Conservation (phyloP, 2,797 vertebrate genomes). For the Chanos chanos region DNA sequence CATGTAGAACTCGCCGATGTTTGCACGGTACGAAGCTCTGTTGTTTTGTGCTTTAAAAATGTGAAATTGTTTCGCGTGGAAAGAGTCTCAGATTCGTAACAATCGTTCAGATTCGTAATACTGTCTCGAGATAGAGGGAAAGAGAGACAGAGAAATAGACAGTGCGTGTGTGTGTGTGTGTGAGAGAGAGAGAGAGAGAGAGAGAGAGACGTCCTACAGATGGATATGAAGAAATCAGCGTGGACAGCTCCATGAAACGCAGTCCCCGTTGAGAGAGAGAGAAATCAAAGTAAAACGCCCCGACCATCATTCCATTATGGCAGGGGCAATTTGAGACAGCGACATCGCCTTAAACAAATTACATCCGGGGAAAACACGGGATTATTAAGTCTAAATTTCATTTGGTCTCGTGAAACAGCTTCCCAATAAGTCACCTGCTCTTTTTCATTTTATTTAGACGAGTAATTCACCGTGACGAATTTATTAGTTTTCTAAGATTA, state of each 20-base stretch:
- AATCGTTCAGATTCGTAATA: too few species aligned
- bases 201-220: constrained; percentile 52
- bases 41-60: too few species aligned
- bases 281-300: constrained; percentile 84
- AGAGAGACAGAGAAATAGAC: not conserved
- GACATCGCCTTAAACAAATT: constrained; percentile 84
- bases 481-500: constrained; percentile 81
- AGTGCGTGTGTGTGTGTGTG: not conserved
- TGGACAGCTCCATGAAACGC: constrained; percentile 73
- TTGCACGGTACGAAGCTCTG: too few species aligned
- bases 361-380: constrained; percentile 71
- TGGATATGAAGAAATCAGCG: constrained; percentile 44
- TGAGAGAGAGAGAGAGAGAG: not conserved
- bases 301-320: constrained; percentile 82
- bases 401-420: constrained; percentile 79
- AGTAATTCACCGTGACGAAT: constrained; percentile 83
- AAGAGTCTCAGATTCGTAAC: too few species aligned
- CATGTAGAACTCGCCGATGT: too few species aligned
- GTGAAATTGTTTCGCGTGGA: too few species aligned
- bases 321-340: constrained; percentile 74
- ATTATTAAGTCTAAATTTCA: constrained; percentile 86
- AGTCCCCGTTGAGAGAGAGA: constrained; percentile 74
- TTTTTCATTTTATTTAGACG: constrained; percentile 77
- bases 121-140: not conserved
- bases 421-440: constrained; percentile 78